Evolutionary conservation across 2,797 vertebrate genomes (phyloP).

Genomic region (Clamator glandarius): DNA sequence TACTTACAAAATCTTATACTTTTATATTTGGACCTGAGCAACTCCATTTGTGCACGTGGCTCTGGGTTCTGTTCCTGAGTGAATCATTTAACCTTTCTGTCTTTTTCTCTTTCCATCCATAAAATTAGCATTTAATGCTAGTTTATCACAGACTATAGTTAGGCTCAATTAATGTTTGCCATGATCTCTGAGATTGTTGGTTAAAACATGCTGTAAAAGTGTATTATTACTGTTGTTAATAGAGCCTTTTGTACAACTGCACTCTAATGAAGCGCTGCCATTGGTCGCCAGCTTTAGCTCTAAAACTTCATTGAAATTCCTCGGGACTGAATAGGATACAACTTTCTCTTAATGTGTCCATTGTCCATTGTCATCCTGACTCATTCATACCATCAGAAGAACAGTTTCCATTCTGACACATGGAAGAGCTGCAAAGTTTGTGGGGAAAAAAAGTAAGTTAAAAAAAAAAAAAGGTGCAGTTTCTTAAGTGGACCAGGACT

Average conservation of each 20-base stretch:
- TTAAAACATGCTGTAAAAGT: conserved; percentile 51
- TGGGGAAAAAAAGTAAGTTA: not conserved
- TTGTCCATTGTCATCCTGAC: not conserved
- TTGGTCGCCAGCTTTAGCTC: not conserved
- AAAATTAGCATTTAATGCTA: conserved; percentile 56
- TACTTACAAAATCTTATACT: not conserved
- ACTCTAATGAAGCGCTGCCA: not conserved
- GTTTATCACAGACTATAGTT: conserved; percentile 44
- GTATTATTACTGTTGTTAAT: conserved; percentile 59
- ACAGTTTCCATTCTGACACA: not conserved
- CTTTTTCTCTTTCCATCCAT: conserved; percentile 21
- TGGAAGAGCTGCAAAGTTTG: not conserved
- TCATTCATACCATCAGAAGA: not conserved
- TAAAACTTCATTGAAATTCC: conserved; percentile 9
- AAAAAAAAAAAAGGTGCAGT: not conserved
- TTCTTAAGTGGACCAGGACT: not conserved
- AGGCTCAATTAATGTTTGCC: conserved; percentile 56
- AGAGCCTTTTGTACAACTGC: conserved; percentile 29
- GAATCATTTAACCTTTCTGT: conserved; percentile 19
- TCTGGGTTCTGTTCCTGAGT: conserved; percentile 17
- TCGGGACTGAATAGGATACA: not conserved
- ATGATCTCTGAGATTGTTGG: conserved; percentile 38
- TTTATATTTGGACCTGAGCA: not conserved
- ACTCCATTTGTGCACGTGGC: not conserved
- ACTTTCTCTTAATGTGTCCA: not conserved